phyloP scores from a whole-genome alignment of 2,797 vertebrate species.

The Phaenicophaeus curvirostris region DNA sequence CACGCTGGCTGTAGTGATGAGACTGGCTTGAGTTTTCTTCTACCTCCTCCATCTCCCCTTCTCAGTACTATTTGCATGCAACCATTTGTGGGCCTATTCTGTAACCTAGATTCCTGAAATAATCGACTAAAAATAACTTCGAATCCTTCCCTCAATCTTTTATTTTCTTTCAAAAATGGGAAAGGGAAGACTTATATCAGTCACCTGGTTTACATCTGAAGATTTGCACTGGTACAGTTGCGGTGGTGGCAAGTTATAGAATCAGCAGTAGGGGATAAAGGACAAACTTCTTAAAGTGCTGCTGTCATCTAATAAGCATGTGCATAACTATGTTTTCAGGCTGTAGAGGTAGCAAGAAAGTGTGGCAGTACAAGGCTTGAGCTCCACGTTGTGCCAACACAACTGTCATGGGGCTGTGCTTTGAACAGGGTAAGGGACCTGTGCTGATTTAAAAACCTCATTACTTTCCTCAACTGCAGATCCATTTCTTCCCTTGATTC shows the following conservation, averaged over 20 bases:
- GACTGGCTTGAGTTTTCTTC: neutral
- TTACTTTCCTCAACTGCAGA: neutral
- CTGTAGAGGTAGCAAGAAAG: neutral
- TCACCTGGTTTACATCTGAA: neutral
- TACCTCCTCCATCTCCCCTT: neutral
- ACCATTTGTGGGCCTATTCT: neutral
- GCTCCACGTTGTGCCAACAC: neutral
- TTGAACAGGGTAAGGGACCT: neutral
- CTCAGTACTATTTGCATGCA: neutral
- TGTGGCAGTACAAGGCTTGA: neutral
- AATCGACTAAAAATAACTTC: neutral
- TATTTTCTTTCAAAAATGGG: neutral
- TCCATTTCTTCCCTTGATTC: neutral
- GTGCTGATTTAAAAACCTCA: neutral
- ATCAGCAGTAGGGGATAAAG: neutral
- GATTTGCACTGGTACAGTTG: neutral
- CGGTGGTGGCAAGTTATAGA: neutral
- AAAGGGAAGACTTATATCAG: neutral
- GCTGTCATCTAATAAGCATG: neutral
- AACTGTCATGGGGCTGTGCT: neutral
- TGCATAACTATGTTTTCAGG: neutral
- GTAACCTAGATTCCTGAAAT: neutral
- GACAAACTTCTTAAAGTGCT: neutral
- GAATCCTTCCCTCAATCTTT: neutral
- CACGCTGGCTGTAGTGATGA: neutral